These are phyloP conservation scores for Brachirus orientalis DNA, from an alignment of 2,113 vertebrate species.

Conservation along the genomic window DNA sequence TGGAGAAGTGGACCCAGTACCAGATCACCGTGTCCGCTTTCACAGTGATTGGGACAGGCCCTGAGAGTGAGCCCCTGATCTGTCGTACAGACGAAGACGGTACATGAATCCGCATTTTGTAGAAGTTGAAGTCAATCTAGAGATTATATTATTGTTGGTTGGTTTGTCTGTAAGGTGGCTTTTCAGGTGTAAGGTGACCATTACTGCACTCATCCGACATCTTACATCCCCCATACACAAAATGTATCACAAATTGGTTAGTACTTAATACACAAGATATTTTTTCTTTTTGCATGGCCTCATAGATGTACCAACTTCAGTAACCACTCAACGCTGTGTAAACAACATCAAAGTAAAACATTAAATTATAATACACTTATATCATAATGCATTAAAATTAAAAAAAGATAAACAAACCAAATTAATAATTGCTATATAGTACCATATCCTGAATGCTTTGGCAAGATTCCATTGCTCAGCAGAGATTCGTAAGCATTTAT, in stretches of 20 bases:
- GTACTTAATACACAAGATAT: too few species aligned
- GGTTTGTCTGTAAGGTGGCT: too few species aligned
- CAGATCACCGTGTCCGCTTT: conserved; percentile 89
- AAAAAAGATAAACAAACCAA: conserved; percentile 42
- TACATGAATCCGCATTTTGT: conserved; percentile 64
- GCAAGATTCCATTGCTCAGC: conserved; percentile 37
- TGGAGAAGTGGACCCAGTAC: conserved; percentile 99
- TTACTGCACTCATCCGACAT: too few species aligned
- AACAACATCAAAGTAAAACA: conserved; percentile 18
- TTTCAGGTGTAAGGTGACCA: too few species aligned
- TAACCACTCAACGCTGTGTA: not conserved
- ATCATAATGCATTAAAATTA: too few species aligned
- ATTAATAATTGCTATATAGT: conserved; percentile 39
- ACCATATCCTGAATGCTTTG: conserved; percentile 25
- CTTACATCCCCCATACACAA: too few species aligned
- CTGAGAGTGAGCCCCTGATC: conserved; percentile 90
- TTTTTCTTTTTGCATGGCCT: too few species aligned
- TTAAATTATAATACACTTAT: conserved; percentile 33
- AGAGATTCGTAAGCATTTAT: conserved; percentile 39
- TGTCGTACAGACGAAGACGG: conserved; percentile 97
- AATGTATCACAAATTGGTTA: too few species aligned
- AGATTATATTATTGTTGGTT: too few species aligned
- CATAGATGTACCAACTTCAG: not conserved
- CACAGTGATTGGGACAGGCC: conserved; percentile 90
- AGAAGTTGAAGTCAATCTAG: not conserved